A percentile compares a stretch with the other conserved stretches of the same genome.
phyloP scores from a whole-genome alignment of 2,888 invertebrate species.

The Acronicta aceris region DNA sequence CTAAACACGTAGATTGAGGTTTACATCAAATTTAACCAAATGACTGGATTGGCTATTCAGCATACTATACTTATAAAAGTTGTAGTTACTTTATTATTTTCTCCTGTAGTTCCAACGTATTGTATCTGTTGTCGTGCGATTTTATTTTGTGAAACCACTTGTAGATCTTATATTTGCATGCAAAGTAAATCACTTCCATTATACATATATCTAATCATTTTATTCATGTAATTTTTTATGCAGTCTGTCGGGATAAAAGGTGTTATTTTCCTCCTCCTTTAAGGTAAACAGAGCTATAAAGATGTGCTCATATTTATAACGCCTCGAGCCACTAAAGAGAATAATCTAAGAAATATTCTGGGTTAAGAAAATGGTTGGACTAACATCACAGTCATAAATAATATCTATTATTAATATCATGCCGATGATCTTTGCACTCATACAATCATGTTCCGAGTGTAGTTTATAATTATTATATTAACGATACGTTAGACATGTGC shows the following conservation, averaged over 20 bases:
- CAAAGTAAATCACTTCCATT: slow-evolving; percentile 14
- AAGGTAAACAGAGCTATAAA: slow-evolving; percentile 38
- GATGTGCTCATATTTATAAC: slow-evolving; percentile 7
- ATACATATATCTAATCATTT: slow-evolving; percentile 7
- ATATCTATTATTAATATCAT: not conserved
- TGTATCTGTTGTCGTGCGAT: not conserved
- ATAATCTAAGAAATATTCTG: not conserved
- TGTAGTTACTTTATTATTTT: too few species aligned
- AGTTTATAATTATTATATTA: slow-evolving; percentile 6
- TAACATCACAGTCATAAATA: slow-evolving; percentile 1
- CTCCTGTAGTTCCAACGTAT: too few species aligned
- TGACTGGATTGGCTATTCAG: too few species aligned
- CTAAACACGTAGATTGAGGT: too few species aligned
- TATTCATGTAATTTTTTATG: slow-evolving; percentile 20
- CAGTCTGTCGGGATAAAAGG: slow-evolving; percentile 21
- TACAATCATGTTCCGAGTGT: slow-evolving; percentile 6
- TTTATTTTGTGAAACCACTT: not conserved
- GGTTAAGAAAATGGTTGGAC: too few species aligned
- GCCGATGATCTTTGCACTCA: slow-evolving; percentile 3
- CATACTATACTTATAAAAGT: too few species aligned
- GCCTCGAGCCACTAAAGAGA: not conserved
- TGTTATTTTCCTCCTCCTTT: slow-evolving; percentile 30
- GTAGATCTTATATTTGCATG: slow-evolving; percentile 1
- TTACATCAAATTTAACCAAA: too few species aligned
- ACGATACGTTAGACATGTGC: slow-evolving; percentile 6